Base-by-base conservation (phyloP, 2,113 vertebrate genomes). In the Bos javanicus region DNA sequence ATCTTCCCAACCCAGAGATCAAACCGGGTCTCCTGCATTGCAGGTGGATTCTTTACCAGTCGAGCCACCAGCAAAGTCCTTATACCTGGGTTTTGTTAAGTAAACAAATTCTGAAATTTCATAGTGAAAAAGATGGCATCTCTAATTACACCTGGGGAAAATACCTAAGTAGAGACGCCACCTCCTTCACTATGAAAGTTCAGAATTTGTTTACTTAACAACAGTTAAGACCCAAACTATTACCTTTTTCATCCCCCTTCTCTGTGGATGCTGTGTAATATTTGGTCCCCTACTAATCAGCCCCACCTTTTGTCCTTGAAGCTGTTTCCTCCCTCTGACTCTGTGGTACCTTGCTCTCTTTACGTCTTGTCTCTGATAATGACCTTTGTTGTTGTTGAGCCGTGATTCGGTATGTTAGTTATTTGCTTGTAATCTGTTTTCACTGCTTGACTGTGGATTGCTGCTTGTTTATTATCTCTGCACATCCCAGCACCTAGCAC, bases 31-130 rank as follows among this genome's bases (percentile, higher is more conserved):
- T 12, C n/a, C n/a, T 74, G n/a, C 67, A 23, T 23, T 76, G 36
- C 71, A 76, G 36, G 36, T 76, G 71, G 36, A 43, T 76, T 76
- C 71, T 76, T 14, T 76, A 76, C 12, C 36, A 39, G 36, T 23
- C 6, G 6, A 76, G 3, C 6, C 71, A 76, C 39, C 2, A 43
- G 71, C 11, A 39, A 43, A 76, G 71, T 76, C 71, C 6, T 33
- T 43, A 43, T 6, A 43, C 71, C 71, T 76, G 23, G 23, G 21
- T 92, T 90, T 26, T 57, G 28, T 82, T 54, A 95, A 76, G 36
- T n/a, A 57, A 83, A 90, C 4, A 96, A 87, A 60, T 84, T 80
- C 57, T 95, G 52, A 78, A 71, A 94, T 56, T 95, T 96, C 57
- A 60, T 43, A 71, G 13, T 56, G 57, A 36, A 93, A 81, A 88